These are phyloP conservation scores for Larimichthys crocea DNA, from an alignment of 2,113 vertebrate species.

Conservation along the genomic window DNA sequence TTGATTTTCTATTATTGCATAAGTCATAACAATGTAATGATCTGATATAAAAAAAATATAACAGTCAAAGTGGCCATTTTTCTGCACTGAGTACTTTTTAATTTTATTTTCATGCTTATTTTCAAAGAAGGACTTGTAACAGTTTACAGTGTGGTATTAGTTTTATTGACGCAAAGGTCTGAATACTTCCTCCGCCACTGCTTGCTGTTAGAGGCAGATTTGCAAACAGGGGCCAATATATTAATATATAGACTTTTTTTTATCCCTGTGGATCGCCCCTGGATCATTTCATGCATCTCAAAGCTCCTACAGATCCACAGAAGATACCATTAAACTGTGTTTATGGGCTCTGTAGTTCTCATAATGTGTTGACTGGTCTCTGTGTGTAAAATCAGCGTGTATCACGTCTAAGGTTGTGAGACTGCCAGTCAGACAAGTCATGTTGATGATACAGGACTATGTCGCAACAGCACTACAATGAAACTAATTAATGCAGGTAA, in stretches of 20 bases:
- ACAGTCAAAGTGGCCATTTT: no score
- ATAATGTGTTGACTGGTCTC: background rate
- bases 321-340: background rate
- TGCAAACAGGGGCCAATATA: background rate
- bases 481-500: constrained; percentile 40
- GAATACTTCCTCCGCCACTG: background rate
- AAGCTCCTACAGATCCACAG: background rate
- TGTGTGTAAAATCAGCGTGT: background rate
- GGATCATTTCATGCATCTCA: constrained; percentile 1
- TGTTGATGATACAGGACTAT: constrained; percentile 22
- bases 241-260: background rate
- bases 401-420: background rate
- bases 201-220: background rate
- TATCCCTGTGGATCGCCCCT: background rate
- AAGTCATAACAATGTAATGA: background rate
- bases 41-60: no score
- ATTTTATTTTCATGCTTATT: no score
- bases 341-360: background rate
- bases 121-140: no score
- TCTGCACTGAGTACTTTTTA: background rate
- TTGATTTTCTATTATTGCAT: background rate
- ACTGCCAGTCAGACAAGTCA: constrained; percentile 21
- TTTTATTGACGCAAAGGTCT: background rate
- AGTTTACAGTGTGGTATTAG: background rate
- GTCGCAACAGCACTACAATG: constrained; percentile 36